Evolutionary conservation across 1,140 invertebrate genomes (phyloP), one percentile per base, ranked within the genome.

Genomic region (Apis mellifera): DNA sequence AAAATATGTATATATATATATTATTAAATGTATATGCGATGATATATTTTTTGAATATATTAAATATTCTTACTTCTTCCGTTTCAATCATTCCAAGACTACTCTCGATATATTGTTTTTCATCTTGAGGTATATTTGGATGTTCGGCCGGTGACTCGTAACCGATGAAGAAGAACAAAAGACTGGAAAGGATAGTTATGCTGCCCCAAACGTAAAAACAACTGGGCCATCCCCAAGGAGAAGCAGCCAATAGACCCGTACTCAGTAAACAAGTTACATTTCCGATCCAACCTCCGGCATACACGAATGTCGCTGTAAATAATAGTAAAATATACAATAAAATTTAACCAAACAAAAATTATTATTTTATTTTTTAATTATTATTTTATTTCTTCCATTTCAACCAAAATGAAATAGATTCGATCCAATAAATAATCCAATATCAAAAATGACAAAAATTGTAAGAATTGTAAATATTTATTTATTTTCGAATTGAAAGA

Each of bases 181-280:
- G 68, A 9, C 92, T 91, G 87, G 91, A 93, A 1, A 92, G 0
- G 3, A 93, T 65, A 2, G 92, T 90, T 1, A 94, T 52, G 82
- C 90, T 86, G 87, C 96, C 96, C 94, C 95, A 96, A 13, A 95
- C 85, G 82, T 95, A 96, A 85, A 95, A 96, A 59, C 95, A 94
- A 9, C 94, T 93, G 0, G 96, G 95, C 96, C 96, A 96, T 0
- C 96, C 96, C 0, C 95, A 86, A 1, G 87, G 42, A 0, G 95
- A 95, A 8, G 94, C 93, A 0, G 95, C 92, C 13, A 96, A 92
- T 52, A 95, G 93, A 0, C 96, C 96, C 13, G 95, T 95, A 65
- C 95, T 93, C 17, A 95, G 94, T 32, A 96, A 89, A n/a, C 95
- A 94, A n/a, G 96, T 86, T 11, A 96, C 95, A 42, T 96, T 96